phyloP scores from a whole-genome alignment of 2,888 invertebrate species.

The Xylota segnis region DNA sequence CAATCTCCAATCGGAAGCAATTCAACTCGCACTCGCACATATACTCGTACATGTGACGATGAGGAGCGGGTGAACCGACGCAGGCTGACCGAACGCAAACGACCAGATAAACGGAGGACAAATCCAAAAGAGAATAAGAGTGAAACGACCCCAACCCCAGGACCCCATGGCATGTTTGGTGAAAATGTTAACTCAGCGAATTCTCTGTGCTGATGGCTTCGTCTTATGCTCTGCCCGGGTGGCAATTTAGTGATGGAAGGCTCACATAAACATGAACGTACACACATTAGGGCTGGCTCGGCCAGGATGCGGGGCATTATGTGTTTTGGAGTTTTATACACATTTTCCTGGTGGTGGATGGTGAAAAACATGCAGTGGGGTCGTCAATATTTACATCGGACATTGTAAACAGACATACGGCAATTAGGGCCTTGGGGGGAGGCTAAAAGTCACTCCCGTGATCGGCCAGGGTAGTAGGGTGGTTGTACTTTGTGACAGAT shows the following conservation, averaged over 20 bases:
- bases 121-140: conserved; percentile 51
- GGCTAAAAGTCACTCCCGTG: conserved; percentile 11
- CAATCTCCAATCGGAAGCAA: conserved; percentile 66
- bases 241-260: conserved; percentile 75
- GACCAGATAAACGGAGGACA: conserved; percentile 69
- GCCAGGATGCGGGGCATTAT: conserved; percentile 23
- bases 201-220: conserved; percentile 71
- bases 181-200: conserved; percentile 75
- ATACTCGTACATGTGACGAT: conserved; percentile 14
- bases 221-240: conserved; percentile 61
- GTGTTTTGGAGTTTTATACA: conserved; percentile 51
- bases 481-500: conserved; percentile 72
- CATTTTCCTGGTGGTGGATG: conserved; percentile 39
- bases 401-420: conserved; percentile 74
- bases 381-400: conserved; percentile 74
- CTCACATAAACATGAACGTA: conserved; percentile 73
- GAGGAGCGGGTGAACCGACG: conserved; percentile 42
- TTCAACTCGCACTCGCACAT: conserved; percentile 32
- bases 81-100: conserved; percentile 59
- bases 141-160: conserved; percentile 30
- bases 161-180: conserved; percentile 58
- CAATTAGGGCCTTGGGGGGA: conserved; percentile 28
- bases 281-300: conserved; percentile 60
- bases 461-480: conserved; percentile 19
- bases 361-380: conserved; percentile 55